A percentile compares a stretch with the other conserved stretches of the same genome.
Conservation (phyloP, 2,888 invertebrate genomes). For the Plebejus anna region DNA sequence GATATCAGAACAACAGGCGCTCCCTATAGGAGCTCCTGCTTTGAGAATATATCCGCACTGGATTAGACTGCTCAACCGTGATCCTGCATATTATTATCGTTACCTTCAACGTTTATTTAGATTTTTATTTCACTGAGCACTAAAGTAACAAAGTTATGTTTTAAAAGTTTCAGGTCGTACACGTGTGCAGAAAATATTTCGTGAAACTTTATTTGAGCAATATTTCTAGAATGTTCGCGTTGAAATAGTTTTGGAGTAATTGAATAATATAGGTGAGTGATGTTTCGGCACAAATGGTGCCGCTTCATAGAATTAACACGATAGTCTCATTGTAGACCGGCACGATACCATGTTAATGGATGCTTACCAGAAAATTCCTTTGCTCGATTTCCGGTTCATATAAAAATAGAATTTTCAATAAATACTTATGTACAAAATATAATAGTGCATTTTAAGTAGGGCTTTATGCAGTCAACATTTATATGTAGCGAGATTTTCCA, state of each 20-base stretch:
- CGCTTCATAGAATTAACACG: not conserved
- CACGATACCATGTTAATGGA: too few species aligned
- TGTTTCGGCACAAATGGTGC: not conserved
- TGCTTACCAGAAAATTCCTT: too few species aligned
- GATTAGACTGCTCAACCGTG: conserved; percentile 36
- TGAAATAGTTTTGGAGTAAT: not conserved
- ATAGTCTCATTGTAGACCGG: too few species aligned
- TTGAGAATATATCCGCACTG: conserved; percentile 33
- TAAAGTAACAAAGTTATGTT: conserved; percentile 12
- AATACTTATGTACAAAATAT: too few species aligned
- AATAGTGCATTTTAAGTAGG: too few species aligned
- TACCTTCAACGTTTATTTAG: conserved; percentile 19
- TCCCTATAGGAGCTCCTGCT: conserved; percentile 28
- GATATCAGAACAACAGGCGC: conserved; percentile 45
- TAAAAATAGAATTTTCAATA: too few species aligned
- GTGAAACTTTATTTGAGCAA: not conserved
- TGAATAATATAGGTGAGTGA: not conserved
- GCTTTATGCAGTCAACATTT: too few species aligned
- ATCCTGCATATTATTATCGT: conserved; percentile 39
- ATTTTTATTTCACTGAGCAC: conserved; percentile 16
- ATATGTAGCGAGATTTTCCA: too few species aligned
- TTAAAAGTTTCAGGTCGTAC: conserved; percentile 5
- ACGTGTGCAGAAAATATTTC: not conserved
- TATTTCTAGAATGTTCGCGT: not conserved
- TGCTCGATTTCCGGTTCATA: too few species aligned